Base-by-base conservation (phyloP, 2,888 invertebrate species). In the Ormyrus thymus region DNA sequence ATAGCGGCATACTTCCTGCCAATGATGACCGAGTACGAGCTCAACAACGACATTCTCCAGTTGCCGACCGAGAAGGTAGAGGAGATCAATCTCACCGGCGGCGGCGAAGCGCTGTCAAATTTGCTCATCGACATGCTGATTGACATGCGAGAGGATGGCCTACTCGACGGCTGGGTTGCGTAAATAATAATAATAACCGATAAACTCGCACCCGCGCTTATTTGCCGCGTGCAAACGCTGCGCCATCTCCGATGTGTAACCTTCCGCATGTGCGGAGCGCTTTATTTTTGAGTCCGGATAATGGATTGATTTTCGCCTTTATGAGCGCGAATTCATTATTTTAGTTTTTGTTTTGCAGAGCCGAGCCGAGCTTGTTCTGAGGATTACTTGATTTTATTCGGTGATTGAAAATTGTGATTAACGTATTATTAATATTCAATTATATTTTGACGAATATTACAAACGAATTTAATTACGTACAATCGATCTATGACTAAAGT, bases 71-170 rank as follows among this genome's bases (percentile, higher is more conserved):
- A 55, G 45, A n/a, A 7, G 46, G n/a, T 53, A 51, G 0, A 53
- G 15, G 6, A 6, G 50, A 3, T 51, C 7, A 77, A 64, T n/a
- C 6, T 59, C 7, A 48, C 4, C 13, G 62, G 76, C 0, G 88
- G 88, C 0, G 88, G 86, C 0, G 86, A 87, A 0, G 79, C 77
- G 6, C 48, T 87, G 78, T 83, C 84, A 0, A 81, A 85, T 56
- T 43, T 83, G 8, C 82, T 89, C 69, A 87, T 83, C 7, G 85
- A 87, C 5, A 86, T 87, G 85, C 71, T 89, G 64, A 8, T 89
- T 9, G 84, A 86, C 46, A 77, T 89, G 75, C 83, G 80, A 4
- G 83, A 86, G 0, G 68, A 78, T 4, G 88, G 87, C 0, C 7
- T 81, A 7, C 43, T 81, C 2, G 74, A 80, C 11, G n/a, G 15